Evolutionary conservation across 2,113 vertebrate species (phyloP), one percentile per base, ranked within the genome.

Genomic region (Atlantisia rogersi): DNA sequence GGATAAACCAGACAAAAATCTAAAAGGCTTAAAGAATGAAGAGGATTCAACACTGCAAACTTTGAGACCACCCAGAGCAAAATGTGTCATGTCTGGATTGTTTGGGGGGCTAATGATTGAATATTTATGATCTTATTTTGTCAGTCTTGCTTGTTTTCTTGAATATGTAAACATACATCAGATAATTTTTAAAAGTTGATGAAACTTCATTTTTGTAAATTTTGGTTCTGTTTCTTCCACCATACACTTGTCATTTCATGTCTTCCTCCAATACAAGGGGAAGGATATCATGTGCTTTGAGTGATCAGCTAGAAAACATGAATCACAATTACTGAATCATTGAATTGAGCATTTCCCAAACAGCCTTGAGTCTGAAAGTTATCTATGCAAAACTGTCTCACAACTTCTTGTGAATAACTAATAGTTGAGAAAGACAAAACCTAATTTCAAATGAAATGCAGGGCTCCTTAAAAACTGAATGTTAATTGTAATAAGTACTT

Each of bases 291-390:
- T 78, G 77, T 79, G 64, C n/a, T 79, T 88, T 63, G n/a, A 68
- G 31, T 77, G 82, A 93, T 83, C 15, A 6, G 39, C 65, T 81
- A 29, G 63, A 68, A 84, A 88, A 86, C 16, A 22, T 76, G 78
- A 95, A 87, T 93, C 77, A 88, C 52, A 86, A 67, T 63, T 82
- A 82, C 44, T 79, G 89, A 94, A 71, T 90, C 89, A 78, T 3
- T 86, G 40, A 92, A 83, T 76, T 53, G 13, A 88, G 10, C 64
- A 81, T 91, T 95, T 83, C 79, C 81, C 60, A 95, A 91, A 86
- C n/a, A 94, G 37, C 19, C 48, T 78, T 83, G 85, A 90, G 25
- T 42, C 46, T 94, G 68, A 82, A 75, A 69, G 37, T 91, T 95
- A 86, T 81, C 83, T 89, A 83, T 60, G 56, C 37, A 92, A 94